phyloP scores from a whole-genome alignment of 1,140 invertebrate species.

The Protaetia brevitarsis region DNA sequence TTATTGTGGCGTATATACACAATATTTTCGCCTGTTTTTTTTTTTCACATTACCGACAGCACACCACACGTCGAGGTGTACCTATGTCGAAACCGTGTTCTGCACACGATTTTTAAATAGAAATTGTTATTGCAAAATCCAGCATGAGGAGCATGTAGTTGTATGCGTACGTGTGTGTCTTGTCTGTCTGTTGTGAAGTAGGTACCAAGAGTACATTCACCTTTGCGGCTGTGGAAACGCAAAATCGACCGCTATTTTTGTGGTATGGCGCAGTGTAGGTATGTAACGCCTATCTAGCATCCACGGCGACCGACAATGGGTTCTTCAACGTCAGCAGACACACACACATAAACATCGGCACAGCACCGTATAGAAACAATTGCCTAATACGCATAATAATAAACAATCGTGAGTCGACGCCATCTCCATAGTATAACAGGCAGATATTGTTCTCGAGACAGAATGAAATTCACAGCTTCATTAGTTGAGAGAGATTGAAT shows the following conservation, averaged over 20 bases:
- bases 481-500: not conserved
- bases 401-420: constrained; percentile 6
- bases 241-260: constrained; percentile 11
- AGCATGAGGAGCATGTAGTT: constrained; percentile 21
- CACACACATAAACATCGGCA: too few species aligned
- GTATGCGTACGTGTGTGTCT: not conserved
- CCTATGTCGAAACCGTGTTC: not conserved
- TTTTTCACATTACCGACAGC: not conserved
- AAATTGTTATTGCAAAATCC: constrained; percentile 34
- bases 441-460: not conserved
- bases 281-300: not conserved
- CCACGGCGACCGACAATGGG: constrained; percentile 2
- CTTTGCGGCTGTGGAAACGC: not conserved
- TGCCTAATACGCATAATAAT: constrained; percentile 12
- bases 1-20: too few species aligned
- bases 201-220: constrained; percentile 1
- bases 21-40: not conserved
- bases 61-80: not conserved
- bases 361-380: not conserved
- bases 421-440: not conserved
- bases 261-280: not conserved
- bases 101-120: constrained; percentile 30
- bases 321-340: not conserved
- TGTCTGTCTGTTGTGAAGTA: not conserved
- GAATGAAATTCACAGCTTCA: constrained; percentile 11